phyloP scores from a whole-genome alignment of 23 tunicate species.

The Botrylloides violaceus region DNA sequence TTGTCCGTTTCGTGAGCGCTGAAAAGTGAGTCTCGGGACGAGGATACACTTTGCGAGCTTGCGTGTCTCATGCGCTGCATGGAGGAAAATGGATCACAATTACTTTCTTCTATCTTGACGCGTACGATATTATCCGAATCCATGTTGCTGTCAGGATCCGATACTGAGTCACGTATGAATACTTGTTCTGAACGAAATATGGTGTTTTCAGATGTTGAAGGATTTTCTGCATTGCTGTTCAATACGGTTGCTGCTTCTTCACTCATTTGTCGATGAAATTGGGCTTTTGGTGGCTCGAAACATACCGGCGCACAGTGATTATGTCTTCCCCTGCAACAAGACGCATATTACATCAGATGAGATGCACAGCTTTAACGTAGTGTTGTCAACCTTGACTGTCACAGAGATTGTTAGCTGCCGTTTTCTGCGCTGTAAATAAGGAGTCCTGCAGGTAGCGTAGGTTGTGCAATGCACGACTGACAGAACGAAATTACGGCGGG shows the following conservation, averaged over 20 bases:
- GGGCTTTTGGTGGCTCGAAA: conserved; percentile 13
- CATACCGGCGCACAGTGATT: neutral
- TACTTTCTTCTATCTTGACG: conserved; percentile 20
- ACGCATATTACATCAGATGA: no score
- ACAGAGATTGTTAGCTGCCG: no score
- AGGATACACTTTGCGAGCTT: conserved; percentile 19
- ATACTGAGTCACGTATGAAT: conserved; percentile 56
- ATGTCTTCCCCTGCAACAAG: neutral
- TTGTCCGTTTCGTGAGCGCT: neutral
- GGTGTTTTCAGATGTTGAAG: neutral
- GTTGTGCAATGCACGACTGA: no score
- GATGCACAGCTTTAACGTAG: no score
- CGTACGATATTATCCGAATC: neutral
- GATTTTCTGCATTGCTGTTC: neutral
- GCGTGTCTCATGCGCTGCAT: conserved; percentile 17
- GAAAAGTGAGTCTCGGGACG: conserved; percentile 16
- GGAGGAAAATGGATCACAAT: neutral
- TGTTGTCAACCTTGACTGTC: no score
- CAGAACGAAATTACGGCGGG: no score
- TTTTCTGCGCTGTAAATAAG: no score
- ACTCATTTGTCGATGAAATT: conserved; percentile 17
- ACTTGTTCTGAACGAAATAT: conserved; percentile 59
- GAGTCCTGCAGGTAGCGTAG: no score
- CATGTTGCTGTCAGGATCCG: conserved; percentile 11
- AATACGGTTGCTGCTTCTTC: conserved; percentile 7